A percentile compares a stretch with the other conserved stretches of the same genome.
phyloP scores from a whole-genome alignment of 2,797 vertebrate genomes.

The Cossypha heuglini region DNA sequence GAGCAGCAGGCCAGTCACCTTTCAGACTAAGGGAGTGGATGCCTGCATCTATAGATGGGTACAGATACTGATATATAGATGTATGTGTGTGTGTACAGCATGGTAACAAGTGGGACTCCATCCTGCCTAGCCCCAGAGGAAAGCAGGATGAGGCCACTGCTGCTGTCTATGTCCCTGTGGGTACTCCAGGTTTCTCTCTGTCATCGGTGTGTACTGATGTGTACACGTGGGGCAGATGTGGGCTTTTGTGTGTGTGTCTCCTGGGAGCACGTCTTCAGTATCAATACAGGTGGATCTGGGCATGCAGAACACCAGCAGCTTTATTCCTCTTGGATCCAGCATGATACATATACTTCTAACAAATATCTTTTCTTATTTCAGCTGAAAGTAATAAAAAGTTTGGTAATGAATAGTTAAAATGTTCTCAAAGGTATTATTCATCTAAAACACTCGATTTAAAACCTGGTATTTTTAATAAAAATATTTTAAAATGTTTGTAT shows the following conservation, averaged over 20 bases:
- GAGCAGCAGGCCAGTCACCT: not conserved
- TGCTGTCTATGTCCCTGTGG: not conserved
- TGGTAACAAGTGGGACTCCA: not conserved
- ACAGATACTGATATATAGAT: not conserved
- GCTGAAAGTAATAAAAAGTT: not conserved
- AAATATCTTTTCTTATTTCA: not conserved
- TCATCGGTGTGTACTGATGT: not conserved
- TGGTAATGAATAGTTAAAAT: too few species aligned
- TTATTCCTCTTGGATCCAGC: not conserved
- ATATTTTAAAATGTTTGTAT: not conserved
- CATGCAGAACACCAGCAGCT: not conserved
- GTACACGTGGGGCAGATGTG: accelerated
- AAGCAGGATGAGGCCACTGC: not conserved
- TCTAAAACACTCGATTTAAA: too few species aligned
- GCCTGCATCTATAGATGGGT: too few species aligned
- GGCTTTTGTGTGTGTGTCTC: not conserved
- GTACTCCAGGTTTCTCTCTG: not conserved
- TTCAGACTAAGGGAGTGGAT: not conserved
- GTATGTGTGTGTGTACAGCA: not conserved
- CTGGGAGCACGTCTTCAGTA: accelerated
- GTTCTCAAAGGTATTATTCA: too few species aligned
- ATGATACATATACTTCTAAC: not conserved
- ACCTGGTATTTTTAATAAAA: too few species aligned
- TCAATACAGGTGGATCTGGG: not conserved
- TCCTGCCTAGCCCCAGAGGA: not conserved